Conservation (phyloP, 2,113 vertebrate genomes). For the Cyphomyrus plagiostoma region DNA sequence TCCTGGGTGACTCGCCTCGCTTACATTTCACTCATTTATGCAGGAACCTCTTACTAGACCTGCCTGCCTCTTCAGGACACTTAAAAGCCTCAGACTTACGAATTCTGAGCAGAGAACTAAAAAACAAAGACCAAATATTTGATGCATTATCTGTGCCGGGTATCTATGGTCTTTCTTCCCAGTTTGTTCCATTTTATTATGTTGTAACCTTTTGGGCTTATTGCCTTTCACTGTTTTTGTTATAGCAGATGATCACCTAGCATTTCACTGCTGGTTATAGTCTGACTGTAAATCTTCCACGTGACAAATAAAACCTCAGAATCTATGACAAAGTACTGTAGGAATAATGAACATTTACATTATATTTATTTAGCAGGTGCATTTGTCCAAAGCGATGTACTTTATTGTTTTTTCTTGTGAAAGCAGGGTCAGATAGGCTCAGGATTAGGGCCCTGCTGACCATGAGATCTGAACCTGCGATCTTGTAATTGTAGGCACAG, state of each 20-base stretch:
- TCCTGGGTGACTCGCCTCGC: neutral
- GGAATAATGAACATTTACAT: neutral
- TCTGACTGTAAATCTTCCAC: neutral
- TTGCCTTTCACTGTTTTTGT: neutral
- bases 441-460: neutral
- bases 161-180: neutral
- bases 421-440: neutral
- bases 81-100: neutral
- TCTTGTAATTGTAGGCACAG: neutral
- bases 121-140: neutral
- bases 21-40: neutral
- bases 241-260: neutral
- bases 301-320: neutral
- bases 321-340: neutral
- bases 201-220: neutral
- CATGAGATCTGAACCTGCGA: neutral
- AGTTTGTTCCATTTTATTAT: neutral
- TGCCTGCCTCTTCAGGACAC: neutral
- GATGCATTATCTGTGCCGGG: neutral
- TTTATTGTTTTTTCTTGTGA: neutral
- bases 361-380: neutral
- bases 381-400: neutral
- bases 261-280: neutral
- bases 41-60: neutral
- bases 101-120: neutral